Evolutionary conservation across 1,140 invertebrate species (phyloP).

Genomic region (Scaptomyza graminum): DNA sequence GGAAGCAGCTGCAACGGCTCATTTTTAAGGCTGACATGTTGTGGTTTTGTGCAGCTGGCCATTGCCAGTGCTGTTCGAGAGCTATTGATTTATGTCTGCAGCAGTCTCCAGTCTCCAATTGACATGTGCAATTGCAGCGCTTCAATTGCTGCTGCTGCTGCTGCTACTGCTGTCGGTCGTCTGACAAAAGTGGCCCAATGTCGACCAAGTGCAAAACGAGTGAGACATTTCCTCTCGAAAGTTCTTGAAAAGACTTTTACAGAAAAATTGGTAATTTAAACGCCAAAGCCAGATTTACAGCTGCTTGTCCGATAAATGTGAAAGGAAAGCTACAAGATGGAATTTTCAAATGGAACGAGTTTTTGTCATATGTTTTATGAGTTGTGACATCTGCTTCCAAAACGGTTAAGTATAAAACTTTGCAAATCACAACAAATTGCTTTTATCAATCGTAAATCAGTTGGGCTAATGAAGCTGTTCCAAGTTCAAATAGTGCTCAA

Average conservation of each 20-base stretch:
- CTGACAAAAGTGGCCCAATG: conserved; percentile 56
- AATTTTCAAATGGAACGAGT: neutral
- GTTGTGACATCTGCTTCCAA: neutral
- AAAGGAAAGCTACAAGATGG: neutral
- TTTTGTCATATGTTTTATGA: neutral
- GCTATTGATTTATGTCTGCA: conserved; percentile 72
- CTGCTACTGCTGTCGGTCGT: conserved; percentile 1
- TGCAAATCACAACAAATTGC: conserved; percentile 6
- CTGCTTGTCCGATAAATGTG: neutral
- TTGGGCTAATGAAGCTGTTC: conserved; percentile 15
- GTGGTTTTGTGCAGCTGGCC: conserved; percentile 47
- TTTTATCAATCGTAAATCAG: conserved; percentile 21
- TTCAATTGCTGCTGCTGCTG: conserved; percentile 3
- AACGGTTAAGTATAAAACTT: conserved; percentile 9
- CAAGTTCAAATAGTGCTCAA: neutral
- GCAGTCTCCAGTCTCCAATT: conserved; percentile 58
- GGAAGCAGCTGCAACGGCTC: conserved; percentile 67
- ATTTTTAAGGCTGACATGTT: conserved; percentile 71
- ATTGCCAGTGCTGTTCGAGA: conserved; percentile 14
- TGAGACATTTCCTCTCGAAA: neutral
- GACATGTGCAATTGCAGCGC: conserved; percentile 26
- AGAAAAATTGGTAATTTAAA: conserved; percentile 13
- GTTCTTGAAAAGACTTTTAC: conserved; percentile 14
- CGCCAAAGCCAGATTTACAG: conserved; percentile 3
- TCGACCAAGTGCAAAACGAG: conserved; percentile 13